These are phyloP conservation scores for Ptychoptera contaminata DNA, from an alignment of 2,888 invertebrate species.

Conservation along the genomic window DNA sequence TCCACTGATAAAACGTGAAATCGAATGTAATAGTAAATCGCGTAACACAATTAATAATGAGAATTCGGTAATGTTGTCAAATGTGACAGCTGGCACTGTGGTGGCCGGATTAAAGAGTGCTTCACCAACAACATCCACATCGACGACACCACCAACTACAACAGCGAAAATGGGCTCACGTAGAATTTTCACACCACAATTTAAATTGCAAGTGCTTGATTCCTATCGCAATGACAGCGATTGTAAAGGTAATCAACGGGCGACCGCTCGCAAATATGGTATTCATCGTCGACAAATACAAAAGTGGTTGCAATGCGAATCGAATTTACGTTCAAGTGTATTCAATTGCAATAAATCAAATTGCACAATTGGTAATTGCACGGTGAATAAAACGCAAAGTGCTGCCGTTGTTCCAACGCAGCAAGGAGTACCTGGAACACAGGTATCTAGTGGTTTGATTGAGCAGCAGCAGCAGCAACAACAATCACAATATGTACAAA, in stretches of 20 bases:
- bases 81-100: conserved; percentile 1
- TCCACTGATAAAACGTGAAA: conserved; percentile 33
- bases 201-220: conserved; percentile 76
- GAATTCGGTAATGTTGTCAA: not conserved
- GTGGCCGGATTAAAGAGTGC: conserved; percentile 1
- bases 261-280: conserved; percentile 78
- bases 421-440: conserved; percentile 9
- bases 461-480: conserved; percentile 2
- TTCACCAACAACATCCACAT: not conserved
- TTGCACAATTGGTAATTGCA: not conserved
- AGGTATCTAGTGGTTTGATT: not conserved
- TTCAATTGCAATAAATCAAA: conserved; percentile 27
- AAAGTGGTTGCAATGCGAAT: conserved; percentile 81
- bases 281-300: conserved; percentile 82
- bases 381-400: conserved; percentile 5
- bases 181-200: conserved; percentile 76
- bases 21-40: conserved; percentile 18
- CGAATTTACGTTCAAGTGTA: conserved; percentile 58
- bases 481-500: not conserved
- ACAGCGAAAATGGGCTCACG: conserved; percentile 55
- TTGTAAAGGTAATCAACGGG: conserved; percentile 78
- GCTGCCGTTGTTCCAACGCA: conserved; percentile 6
- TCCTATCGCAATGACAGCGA: conserved; percentile 74
- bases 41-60: conserved; percentile 6
- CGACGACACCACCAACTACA: conserved; percentile 27